Conservation (phyloP, 2,797 vertebrate genomes). For the Pitangus sulphuratus region DNA sequence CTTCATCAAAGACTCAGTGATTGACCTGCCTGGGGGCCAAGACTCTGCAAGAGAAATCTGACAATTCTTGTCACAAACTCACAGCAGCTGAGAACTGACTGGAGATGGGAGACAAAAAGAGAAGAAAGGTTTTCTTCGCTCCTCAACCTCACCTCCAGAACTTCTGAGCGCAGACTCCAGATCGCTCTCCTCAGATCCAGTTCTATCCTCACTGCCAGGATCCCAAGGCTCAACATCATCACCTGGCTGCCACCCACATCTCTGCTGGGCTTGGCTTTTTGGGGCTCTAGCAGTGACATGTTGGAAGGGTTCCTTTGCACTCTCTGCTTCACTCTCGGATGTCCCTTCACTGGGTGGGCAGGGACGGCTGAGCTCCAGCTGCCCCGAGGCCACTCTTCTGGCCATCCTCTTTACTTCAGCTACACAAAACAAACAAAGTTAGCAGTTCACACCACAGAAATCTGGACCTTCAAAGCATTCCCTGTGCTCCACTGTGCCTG, state of each 20-base stretch:
- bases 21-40: background rate
- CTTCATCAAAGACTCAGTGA: background rate
- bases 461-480: background rate
- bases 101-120: background rate
- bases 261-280: background rate
- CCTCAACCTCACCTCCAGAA: slow-evolving; percentile 41
- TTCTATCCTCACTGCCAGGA: background rate
- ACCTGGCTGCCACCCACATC: background rate
- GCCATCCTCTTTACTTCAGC: slow-evolving; percentile 77
- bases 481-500: accelerated
- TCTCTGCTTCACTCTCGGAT: slow-evolving; percentile 58
- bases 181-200: background rate
- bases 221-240: background rate
- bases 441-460: background rate
- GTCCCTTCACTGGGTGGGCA: background rate
- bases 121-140: accelerated
- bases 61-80: background rate
- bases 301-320: background rate
- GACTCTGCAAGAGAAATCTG: background rate
- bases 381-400: slow-evolving; percentile 64
- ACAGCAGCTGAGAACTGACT: background rate
- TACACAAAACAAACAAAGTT: slow-evolving; percentile 6
- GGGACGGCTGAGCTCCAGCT: slow-evolving; percentile 5
- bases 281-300: background rate
- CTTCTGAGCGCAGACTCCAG: background rate